Evolutionary conservation across 92 coral and sea anemone genomes (phyloP).

Genomic region (Chrysogorgia sp.): DNA sequence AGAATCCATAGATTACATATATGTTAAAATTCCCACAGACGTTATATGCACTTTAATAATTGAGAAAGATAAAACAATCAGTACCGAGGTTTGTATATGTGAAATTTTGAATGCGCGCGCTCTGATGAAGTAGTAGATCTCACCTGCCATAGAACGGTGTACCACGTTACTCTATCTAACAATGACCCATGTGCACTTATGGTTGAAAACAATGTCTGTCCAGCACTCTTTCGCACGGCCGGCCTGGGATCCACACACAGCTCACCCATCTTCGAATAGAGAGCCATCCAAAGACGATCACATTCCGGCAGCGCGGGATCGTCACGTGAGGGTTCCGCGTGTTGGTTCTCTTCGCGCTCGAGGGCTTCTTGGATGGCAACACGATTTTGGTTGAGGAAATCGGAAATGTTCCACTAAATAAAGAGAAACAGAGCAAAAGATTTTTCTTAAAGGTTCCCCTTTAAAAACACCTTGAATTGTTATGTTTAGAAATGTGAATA

Average conservation of each 20-base stretch:
- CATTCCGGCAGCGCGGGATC: constrained; percentile 91
- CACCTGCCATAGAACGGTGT: constrained; percentile 98
- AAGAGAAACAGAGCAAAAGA: not conserved
- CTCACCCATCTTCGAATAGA: constrained; percentile 93
- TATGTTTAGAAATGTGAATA: not conserved
- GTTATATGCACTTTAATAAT: too few species aligned
- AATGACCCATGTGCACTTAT: constrained; percentile 94
- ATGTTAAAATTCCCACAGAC: too few species aligned
- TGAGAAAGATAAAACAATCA: too few species aligned
- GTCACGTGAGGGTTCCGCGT: constrained; percentile 69
- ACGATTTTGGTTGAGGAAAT: constrained; percentile 91
- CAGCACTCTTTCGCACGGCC: constrained; percentile 98
- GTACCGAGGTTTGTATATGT: too few species aligned
- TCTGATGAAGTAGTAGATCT: too few species aligned
- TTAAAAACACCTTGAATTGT: not conserved
- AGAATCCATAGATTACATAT: too few species aligned
- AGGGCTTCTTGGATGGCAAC: constrained; percentile 81
- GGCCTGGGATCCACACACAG: constrained; percentile 99
- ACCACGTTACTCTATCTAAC: constrained; percentile 91
- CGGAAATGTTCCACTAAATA: constrained; percentile 96
- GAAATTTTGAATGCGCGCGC: too few species aligned
- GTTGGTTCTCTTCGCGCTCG: constrained; percentile 54
- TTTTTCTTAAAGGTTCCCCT: not conserved
- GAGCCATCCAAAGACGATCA: constrained; percentile 98
- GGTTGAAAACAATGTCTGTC: constrained; percentile 97